Evolutionary conservation across 2,888 invertebrate species (phyloP).

Genomic region (Coelogynopora nodosa): DNA sequence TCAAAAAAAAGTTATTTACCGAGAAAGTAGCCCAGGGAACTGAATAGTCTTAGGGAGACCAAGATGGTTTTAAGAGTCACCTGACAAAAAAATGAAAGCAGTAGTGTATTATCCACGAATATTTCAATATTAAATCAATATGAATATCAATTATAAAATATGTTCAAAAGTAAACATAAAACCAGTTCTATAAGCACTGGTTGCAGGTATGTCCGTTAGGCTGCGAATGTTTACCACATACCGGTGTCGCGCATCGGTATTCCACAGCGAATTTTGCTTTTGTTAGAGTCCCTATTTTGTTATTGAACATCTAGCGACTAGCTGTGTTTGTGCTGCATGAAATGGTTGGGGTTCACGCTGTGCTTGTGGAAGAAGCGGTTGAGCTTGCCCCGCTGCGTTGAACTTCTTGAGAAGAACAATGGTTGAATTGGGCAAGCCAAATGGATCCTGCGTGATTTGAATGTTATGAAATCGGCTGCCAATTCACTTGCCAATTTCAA

Average conservation of each 20-base stretch:
- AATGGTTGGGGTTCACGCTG: constrained; percentile 5
- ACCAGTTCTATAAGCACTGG: constrained; percentile 14
- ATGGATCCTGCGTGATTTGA: constrained; percentile 23
- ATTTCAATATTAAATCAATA: constrained; percentile 28
- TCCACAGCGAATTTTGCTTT: constrained; percentile 14
- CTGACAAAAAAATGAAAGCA: background rate
- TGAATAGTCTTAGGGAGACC: constrained; percentile 25
- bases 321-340: constrained; percentile 24
- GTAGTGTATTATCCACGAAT: constrained; percentile 21
- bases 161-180: constrained; percentile 15
- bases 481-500: constrained; percentile 25
- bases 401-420: constrained; percentile 9
- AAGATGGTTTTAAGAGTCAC: constrained; percentile 18
- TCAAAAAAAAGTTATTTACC: constrained; percentile 20
- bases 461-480: background rate
- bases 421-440: constrained; percentile 21
- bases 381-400: background rate
- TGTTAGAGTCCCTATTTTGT: constrained; percentile 2
- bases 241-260: background rate
- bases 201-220: constrained; percentile 19
- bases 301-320: constrained; percentile 29
- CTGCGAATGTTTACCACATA: constrained; percentile 11
- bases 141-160: constrained; percentile 31
- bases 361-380: constrained; percentile 27
- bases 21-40: constrained; percentile 12